Evolutionary conservation across 2,888 invertebrate species (phyloP).

Genomic region (Leptinotarsa juncta): DNA sequence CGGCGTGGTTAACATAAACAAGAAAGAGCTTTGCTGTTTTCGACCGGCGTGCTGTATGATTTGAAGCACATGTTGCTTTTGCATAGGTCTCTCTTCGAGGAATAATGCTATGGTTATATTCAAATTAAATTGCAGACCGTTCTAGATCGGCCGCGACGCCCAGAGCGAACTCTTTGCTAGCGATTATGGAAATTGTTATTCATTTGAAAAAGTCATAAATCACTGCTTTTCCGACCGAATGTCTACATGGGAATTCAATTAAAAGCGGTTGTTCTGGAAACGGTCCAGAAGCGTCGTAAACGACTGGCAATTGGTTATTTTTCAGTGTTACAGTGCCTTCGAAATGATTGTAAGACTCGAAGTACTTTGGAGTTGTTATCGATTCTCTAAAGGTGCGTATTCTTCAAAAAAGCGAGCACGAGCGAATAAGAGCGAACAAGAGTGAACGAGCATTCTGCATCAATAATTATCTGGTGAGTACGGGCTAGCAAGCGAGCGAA

Average conservation of each 20-base stretch:
- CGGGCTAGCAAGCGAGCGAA: no score
- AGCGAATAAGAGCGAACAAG: no score
- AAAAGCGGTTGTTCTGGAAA: not conserved
- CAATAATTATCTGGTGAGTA: no score
- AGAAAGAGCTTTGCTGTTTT: constrained; percentile 58
- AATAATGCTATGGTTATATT: constrained; percentile 57
- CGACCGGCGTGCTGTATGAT: constrained; percentile 58
- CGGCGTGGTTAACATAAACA: constrained; percentile 56
- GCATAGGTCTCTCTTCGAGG: constrained; percentile 39
- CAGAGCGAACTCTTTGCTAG: constrained; percentile 44
- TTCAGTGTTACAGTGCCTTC: not conserved
- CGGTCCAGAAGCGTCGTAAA: not conserved
- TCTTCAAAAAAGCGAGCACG: no score
- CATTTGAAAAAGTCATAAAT: constrained; percentile 43
- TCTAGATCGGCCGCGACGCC: constrained; percentile 41
- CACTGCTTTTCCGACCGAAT: constrained; percentile 37
- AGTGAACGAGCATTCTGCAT: no score
- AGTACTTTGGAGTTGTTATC: no score
- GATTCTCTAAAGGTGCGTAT: no score
- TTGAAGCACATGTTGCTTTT: constrained; percentile 59
- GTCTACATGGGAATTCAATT: constrained; percentile 28
- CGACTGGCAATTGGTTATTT: not conserved
- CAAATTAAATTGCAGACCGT: constrained; percentile 57
- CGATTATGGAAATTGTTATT: constrained; percentile 45
- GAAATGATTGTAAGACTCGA: no score